Percentiles rank a stretch among this genome's conserved stretches.
Conservation (phyloP, 1,140 invertebrate genomes). For the Helicoverpa zea region DNA sequence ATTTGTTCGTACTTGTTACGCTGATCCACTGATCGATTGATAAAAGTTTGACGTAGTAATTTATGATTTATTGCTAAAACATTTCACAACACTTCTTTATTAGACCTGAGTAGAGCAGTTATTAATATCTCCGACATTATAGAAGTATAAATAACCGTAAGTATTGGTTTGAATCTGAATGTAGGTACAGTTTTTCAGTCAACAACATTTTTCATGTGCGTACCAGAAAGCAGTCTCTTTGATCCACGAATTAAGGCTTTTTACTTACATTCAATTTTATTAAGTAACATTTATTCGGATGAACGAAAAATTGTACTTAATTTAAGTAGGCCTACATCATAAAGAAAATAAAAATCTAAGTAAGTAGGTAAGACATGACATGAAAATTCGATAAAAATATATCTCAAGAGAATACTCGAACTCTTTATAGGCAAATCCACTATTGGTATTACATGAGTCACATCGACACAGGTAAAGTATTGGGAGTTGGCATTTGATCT, state of each 20-base stretch:
- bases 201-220: constrained; percentile 3
- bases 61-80: constrained; percentile 33
- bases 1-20: constrained; percentile 37
- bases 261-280: neutral
- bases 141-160: neutral
- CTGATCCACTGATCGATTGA: constrained; percentile 35
- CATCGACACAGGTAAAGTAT: constrained; percentile 61
- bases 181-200: neutral
- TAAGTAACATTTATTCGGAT: constrained; percentile 17
- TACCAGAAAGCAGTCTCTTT: neutral
- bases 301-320: constrained; percentile 13
- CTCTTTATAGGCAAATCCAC: constrained; percentile 58
- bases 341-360: constrained; percentile 9
- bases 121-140: no score
- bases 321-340: constrained; percentile 6
- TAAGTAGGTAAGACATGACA: neutral
- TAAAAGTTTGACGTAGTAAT: constrained; percentile 29
- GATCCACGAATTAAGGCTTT: neutral
- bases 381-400: constrained; percentile 20
- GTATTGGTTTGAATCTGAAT: neutral
- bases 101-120: neutral
- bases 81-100: constrained; percentile 4
- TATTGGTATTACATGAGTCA: constrained; percentile 64
- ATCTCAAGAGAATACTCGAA: constrained; percentile 52
- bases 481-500: constrained; percentile 76